Evolutionary conservation across 2,113 vertebrate species (phyloP).

Genomic region (Sinocyclocheilus anophthalmus): DNA sequence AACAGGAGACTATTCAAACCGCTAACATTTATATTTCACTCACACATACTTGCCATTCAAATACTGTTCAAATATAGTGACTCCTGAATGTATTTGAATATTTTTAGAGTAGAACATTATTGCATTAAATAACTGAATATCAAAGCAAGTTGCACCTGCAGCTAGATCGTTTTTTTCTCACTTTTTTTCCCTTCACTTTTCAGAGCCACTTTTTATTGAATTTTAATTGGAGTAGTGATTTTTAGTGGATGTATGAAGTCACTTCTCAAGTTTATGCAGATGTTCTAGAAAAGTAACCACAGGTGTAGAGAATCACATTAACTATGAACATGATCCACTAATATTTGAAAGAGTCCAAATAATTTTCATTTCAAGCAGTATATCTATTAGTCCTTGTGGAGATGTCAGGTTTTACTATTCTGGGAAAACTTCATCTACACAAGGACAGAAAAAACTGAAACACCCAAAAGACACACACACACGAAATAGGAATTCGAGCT

Average conservation of each 20-base stretch:
- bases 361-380: no score
- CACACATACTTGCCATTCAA: conserved; percentile 15
- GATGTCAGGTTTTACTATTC: no score
- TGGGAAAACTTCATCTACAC: no score
- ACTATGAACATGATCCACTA: no score
- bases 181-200: no score
- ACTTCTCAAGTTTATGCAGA: neutral
- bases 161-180: neutral
- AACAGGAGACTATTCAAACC: conserved; percentile 12
- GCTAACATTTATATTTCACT: neutral
- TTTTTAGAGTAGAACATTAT: neutral
- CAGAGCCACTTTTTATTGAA: no score
- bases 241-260: neutral
- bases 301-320: neutral
- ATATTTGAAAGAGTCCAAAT: no score
- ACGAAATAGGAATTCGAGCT: no score
- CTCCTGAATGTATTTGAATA: neutral
- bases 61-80: neutral
- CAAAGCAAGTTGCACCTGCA: neutral
- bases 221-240: neutral
- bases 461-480: no score
- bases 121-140: neutral
- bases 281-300: neutral
- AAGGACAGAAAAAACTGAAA: no score
- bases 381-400: no score